Percentiles rank a stretch among this genome's conserved stretches.
phyloP scores from a whole-genome alignment of 2,797 vertebrate species.

The Peromyscus eremicus region DNA sequence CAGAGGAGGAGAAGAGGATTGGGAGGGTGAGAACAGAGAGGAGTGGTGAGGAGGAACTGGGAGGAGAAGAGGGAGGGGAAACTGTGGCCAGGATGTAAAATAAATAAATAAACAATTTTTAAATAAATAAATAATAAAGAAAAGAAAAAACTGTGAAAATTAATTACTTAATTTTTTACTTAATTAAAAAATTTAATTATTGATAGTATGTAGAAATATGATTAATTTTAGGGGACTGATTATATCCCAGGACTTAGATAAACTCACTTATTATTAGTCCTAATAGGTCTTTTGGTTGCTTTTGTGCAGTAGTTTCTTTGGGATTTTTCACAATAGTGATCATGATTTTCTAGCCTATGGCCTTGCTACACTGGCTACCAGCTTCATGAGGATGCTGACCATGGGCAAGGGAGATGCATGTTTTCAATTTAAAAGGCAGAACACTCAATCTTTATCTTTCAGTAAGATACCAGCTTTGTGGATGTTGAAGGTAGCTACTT shows the following conservation, averaged over 20 bases:
- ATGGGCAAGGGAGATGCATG: neutral
- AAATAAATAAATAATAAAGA: neutral
- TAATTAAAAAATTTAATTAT: neutral
- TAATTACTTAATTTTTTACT: no score
- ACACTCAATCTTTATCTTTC: neutral
- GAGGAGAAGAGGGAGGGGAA: neutral
- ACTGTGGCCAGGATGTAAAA: neutral
- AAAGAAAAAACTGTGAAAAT: neutral
- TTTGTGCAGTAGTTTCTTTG: neutral
- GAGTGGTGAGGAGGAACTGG: neutral
- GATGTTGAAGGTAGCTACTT: neutral
- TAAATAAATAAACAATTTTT: neutral
- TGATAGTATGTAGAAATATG: neutral
- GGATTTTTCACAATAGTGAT: neutral
- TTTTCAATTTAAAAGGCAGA: neutral
- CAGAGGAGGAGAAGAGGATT: neutral
- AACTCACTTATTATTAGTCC: neutral
- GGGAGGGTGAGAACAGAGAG: neutral
- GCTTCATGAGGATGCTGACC: neutral
- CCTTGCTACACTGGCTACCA: neutral
- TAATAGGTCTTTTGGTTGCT: neutral
- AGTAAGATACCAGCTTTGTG: neutral
- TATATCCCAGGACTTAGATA: neutral
- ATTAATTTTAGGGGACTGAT: neutral
- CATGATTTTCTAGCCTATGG: neutral